Evolutionary conservation across 2,888 invertebrate species (phyloP), one percentile per base, ranked within the genome.

Genomic region (Morpho deidamia): DNA sequence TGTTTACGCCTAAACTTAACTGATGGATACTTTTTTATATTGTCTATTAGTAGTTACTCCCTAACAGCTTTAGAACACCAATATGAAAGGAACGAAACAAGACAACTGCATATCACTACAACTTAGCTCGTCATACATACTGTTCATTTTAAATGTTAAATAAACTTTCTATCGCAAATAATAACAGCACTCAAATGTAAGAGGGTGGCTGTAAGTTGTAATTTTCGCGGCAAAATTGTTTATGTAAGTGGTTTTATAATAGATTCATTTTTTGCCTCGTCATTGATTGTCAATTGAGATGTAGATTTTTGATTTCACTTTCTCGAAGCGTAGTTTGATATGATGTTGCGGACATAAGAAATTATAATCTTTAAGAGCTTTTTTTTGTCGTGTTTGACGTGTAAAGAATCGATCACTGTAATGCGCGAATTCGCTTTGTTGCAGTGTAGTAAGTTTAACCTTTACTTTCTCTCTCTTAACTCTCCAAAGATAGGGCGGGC

Each of bases 221-320:
- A 66, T 66, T 64, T 61, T 58, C 45, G 50, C 49, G 50, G 55
- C 46, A 55, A 61, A 61, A 61, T 52, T 56, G 59, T 64, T 61
- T 62, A 60, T 63, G 53, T 69, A 63, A 64, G 64, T 63, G 59
- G 54, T 56, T 54, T 53, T 55, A 52, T 64, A 66, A 65, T 64
- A 62, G 52, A 64, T 50, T 56, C 45, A 61, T 58, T 71, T 23
- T 72, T 55, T 68, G 77, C 76, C 50, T 49, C 58, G 74, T 77
- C 77, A 77, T 67, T 67, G 70, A 69, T 70, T 68, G 64, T 59
- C 69, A 68, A 72, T 71, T 66, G 71, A 71, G 63, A 66, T 65
- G 66, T 64, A 56, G 59, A 56, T 59, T 63, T 68, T 63, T 60
- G 60, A 62, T 67, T 60, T 67, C 64, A 64, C 68, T 68, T 68